Evolutionary conservation across 1,140 invertebrate species (phyloP), one percentile per base, ranked within the genome.

Genomic region (Aculops lycopersici): DNA sequence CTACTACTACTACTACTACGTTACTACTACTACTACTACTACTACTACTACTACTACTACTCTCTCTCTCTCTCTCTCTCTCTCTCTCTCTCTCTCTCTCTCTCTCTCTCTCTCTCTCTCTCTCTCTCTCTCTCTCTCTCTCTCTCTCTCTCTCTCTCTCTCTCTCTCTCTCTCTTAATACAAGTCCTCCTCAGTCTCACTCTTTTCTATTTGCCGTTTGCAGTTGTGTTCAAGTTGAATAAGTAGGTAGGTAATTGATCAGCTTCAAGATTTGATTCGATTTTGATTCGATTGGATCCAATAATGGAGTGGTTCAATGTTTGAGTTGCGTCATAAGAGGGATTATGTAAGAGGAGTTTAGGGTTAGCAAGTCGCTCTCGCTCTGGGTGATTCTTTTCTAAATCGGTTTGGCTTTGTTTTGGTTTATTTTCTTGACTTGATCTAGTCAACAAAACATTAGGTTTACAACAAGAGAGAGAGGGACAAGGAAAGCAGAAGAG

Each of bases 61-160:
- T 12, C 12, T 35, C 12, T 35, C 12, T 35, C 31, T 12, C 12
- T n/a, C n/a, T 35, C n/a, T 35, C n/a, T 12, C 31, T 35, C n/a
- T n/a, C 31, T 35, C 31, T 35, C 31, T 35, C 31, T 35, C 31
- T 35, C 31, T 35, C 31, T 35, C 31, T 35, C 31, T 35, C 31
- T 35, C n/a, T 35, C 31, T 35, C 31, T 35, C n/a, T 35, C 31
- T 35, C 31, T 35, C n/a, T 35, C 31, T 35, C 31, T 35, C n/a
- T 35, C 31, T 35, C 31, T 35, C n/a, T 35, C 31, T 35, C 31
- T 35, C n/a, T 35, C 31, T 35, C 31, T 35, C n/a, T 35, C 31
- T 35, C 31, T 35, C n/a, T 35, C 31, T 35, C 31, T 35, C n/a
- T 35, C 31, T 35, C 31, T 35, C n/a, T 35, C 31, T 35, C 31